Evolutionary conservation across 92 coral and sea anemone genomes (phyloP), one percentile per base, ranked within the genome.

Genomic region (Virgularia gustaviana): DNA sequence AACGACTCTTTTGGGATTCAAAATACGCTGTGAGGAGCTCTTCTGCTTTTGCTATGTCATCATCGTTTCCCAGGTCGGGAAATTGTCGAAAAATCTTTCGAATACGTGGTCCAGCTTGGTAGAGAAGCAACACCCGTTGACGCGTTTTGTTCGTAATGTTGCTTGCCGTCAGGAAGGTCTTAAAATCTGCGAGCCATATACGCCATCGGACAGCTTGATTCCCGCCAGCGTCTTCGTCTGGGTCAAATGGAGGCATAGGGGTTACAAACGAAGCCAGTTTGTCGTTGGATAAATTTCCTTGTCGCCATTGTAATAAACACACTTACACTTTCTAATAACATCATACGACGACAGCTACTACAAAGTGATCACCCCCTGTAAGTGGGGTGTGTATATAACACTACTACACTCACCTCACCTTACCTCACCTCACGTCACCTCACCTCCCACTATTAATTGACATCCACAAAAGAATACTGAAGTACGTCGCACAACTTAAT

Each of bases 161-260:
- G 20, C 47, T 36, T 4, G 70, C 70, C 7, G 70, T 20, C 12
- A 62, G 70, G 25, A 62, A 62, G 9, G 41, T 62, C 39, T 62
- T 62, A 19, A 62, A 62, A 36, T 62, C 70, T 16, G 70, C 97
- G 20, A 95, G 85, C 55, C 89, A 95, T 52, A 86, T 91, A 70
- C 87, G 97, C 39, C 86, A 75, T 58, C 88, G 66, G n/a, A 88
- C 76, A 19, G 90, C 95, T 7, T 90, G 88, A 9, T 87, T 77
- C 64, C 91, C 77, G 36, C 89, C 95, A 32, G 53, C 83, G 65
- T 91, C 95, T 27, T 15, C 49, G n/a, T 47, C 55, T 4, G 55
- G 55, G n/a, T 47, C n/a, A 47, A 47, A 47, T 47, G 55, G 55
- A 15, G 55, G 55, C 55, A 47, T 47, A 15, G 55, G 55, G 3